phyloP scores from a whole-genome alignment of 2,888 invertebrate species.

The Caenorhabditis uteleia region DNA sequence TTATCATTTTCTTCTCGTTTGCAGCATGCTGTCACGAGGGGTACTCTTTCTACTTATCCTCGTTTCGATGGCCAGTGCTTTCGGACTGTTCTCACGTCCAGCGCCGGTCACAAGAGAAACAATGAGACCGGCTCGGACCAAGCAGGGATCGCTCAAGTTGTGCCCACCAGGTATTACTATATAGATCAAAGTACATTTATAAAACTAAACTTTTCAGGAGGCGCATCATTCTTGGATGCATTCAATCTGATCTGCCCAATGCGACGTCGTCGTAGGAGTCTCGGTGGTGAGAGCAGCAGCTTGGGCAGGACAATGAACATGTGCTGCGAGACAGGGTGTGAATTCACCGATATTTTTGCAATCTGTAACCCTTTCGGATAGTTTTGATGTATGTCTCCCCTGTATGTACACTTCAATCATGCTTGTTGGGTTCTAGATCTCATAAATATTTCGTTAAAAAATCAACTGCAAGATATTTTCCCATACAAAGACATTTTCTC shows the following conservation, averaged over 20 bases:
- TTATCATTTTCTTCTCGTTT: slow-evolving; percentile 11
- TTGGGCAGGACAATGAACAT: slow-evolving; percentile 35
- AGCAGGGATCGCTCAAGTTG: slow-evolving; percentile 47
- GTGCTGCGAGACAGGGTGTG: slow-evolving; percentile 51
- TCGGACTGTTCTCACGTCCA: slow-evolving; percentile 41
- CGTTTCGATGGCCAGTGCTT: slow-evolving; percentile 22
- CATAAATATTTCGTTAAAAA: slow-evolving; percentile 43
- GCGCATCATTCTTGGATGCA: slow-evolving; percentile 49
- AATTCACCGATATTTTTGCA: slow-evolving; percentile 47
- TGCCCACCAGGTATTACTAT: slow-evolving; percentile 49
- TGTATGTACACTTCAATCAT: slow-evolving; percentile 33
- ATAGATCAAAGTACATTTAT: not conserved
- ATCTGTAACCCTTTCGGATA: slow-evolving; percentile 50
- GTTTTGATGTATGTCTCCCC: not conserved
- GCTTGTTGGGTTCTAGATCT: slow-evolving; percentile 47
- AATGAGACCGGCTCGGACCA: slow-evolving; percentile 31
- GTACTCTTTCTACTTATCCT: slow-evolving; percentile 36
- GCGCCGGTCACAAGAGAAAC: slow-evolving; percentile 26
- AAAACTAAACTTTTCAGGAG: slow-evolving; percentile 33
- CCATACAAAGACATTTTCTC: not conserved
- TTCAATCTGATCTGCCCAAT: slow-evolving; percentile 53
- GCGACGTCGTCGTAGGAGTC: slow-evolving; percentile 42
- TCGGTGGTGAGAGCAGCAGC: slow-evolving; percentile 13
- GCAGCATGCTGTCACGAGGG: slow-evolving; percentile 35
- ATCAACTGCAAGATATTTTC: not conserved